phyloP scores from a whole-genome alignment of 2,113 vertebrate genomes.

The Bubalus kerabau region DNA sequence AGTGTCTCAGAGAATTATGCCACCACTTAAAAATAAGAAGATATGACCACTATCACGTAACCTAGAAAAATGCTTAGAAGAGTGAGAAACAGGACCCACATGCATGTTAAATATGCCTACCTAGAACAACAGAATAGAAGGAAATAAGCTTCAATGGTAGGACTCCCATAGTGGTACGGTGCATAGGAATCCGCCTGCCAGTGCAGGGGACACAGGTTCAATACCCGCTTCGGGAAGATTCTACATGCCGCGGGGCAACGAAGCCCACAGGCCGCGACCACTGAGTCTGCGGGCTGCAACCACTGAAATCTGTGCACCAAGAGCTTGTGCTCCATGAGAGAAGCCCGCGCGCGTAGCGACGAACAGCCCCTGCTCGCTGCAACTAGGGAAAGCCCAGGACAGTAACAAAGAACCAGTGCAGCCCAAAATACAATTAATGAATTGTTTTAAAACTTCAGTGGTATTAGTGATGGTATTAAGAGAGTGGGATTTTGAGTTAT shows the following conservation, averaged over 20 bases:
- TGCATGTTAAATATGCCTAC: neutral
- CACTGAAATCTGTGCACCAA: neutral
- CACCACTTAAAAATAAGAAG: neutral
- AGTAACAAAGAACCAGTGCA: neutral
- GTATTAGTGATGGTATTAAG: neutral
- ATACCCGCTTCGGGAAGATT: neutral
- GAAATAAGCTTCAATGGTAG: neutral
- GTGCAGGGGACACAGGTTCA: neutral
- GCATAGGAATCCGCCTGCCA: neutral
- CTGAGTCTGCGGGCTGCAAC: neutral
- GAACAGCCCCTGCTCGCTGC: neutral
- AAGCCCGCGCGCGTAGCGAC: neutral
- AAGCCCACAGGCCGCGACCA: neutral
- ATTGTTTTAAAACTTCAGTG: neutral
- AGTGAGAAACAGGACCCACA: neutral
- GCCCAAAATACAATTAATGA: neutral
- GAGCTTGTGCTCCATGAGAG: neutral
- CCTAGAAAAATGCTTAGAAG: neutral
- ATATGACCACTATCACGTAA: neutral
- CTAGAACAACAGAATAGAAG: neutral
- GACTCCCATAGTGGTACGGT: neutral
- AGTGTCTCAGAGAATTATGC: neutral
- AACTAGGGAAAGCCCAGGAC: neutral
- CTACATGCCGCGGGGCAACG: accelerated
- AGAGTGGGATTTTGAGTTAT: neutral